phyloP scores from a whole-genome alignment of 2,113 vertebrate species.

The Crocuta crocuta region DNA sequence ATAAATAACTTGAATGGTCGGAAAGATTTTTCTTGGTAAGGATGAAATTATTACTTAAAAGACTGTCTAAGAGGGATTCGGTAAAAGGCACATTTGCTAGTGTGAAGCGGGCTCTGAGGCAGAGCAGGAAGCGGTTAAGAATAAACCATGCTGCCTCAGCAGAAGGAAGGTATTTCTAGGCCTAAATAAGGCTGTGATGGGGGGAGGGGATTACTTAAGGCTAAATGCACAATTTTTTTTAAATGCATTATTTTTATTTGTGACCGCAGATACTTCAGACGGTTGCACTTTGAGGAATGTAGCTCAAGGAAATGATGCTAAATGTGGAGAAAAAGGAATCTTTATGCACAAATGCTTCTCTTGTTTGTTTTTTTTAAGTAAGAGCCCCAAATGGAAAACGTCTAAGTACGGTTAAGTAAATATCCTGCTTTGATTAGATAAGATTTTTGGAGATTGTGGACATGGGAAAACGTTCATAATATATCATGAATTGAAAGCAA shows the following conservation, averaged over 20 bases:
- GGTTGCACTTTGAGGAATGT: background rate
- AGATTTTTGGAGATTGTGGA: background rate
- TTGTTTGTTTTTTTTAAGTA: background rate
- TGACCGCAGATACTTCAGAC: background rate
- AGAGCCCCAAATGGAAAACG: slow-evolving; percentile 7
- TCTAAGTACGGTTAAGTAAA: slow-evolving; percentile 28
- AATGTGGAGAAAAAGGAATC: background rate
- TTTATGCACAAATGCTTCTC: background rate
- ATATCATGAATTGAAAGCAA: background rate
- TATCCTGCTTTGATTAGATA: background rate
- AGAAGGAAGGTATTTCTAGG: background rate
- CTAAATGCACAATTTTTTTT: background rate
- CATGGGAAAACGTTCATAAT: background rate
- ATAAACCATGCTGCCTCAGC: background rate
- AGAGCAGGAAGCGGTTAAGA: background rate
- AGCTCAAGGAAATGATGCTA: background rate
- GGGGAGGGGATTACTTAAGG: background rate
- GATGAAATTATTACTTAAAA: background rate
- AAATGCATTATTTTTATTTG: background rate
- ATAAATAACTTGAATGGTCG: background rate
- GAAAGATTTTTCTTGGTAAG: background rate
- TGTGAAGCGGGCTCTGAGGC: fast-evolving
- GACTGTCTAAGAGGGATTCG: background rate
- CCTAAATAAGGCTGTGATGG: background rate
- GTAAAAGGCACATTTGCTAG: background rate